phyloP scores from a whole-genome alignment of 2,113 vertebrate species.

The Sclerurus mexicanus region DNA sequence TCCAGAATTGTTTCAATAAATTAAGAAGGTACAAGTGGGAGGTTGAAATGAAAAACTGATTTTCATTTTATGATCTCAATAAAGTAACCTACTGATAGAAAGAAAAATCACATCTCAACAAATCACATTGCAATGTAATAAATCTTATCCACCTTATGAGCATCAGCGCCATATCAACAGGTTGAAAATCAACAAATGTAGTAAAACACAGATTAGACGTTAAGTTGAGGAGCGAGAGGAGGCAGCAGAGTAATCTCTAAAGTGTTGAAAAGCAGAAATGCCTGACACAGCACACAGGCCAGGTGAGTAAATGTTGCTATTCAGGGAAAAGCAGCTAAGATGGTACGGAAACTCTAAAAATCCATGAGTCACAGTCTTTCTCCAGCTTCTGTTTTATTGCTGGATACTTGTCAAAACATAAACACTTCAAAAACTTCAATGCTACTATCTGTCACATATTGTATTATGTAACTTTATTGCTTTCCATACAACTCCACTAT shows the following conservation, averaged over 20 bases:
- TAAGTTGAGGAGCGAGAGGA: not conserved
- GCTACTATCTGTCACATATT: fast-evolving
- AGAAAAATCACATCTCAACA: not conserved
- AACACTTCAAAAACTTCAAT: not conserved
- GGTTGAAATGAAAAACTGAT: conserved; percentile 24
- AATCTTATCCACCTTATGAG: not conserved
- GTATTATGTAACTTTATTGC: not conserved
- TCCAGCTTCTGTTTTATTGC: not conserved
- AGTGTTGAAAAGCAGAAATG: not conserved
- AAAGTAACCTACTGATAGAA: conserved; percentile 36
- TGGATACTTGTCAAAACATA: not conserved
- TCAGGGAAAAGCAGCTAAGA: not conserved
- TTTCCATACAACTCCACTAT: not conserved
- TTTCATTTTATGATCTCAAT: conserved; percentile 40
- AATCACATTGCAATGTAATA: not conserved
- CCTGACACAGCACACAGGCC: not conserved
- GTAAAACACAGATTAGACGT: not conserved
- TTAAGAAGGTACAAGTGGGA: not conserved
- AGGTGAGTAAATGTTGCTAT: not conserved
- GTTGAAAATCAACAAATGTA: not conserved
- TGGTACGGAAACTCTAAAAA: not conserved
- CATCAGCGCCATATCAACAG: not conserved
- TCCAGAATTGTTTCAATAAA: conserved; percentile 21
- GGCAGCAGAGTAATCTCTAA: not conserved
- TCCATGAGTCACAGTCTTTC: not conserved